These are phyloP conservation scores for Eupelmus urozonus DNA, from an alignment of 2,888 invertebrate genomes.

Conservation along the genomic window DNA sequence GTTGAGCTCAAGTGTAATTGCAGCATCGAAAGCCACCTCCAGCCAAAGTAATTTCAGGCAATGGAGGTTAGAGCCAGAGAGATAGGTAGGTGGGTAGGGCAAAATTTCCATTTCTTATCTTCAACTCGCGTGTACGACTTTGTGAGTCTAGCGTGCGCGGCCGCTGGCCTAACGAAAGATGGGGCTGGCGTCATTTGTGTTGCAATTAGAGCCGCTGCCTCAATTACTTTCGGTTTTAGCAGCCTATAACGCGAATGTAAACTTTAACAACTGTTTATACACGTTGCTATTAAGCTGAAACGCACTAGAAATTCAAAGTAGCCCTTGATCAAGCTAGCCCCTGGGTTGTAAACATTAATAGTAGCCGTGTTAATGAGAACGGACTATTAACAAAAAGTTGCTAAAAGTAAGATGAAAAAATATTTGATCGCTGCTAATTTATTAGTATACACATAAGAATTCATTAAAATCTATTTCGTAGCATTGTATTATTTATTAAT, in stretches of 20 bases:
- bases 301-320: no score
- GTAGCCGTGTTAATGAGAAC: no score
- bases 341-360: no score
- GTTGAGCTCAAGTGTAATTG: neutral
- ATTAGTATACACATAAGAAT: no score
- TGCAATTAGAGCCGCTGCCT: conserved; percentile 66
- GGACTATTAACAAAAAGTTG: no score
- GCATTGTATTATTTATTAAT: no score
- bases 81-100: conserved; percentile 4
- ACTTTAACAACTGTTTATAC: neutral
- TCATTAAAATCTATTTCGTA: no score
- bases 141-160: conserved; percentile 12
- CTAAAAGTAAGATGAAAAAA: no score
- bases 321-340: no score
- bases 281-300: neutral
- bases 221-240: conserved; percentile 56
- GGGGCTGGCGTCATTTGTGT: conserved; percentile 65
- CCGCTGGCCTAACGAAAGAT: conserved; percentile 52
- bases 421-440: no score
- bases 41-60: conserved; percentile 38
- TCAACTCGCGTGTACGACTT: conserved; percentile 20
- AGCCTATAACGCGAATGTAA: neutral
- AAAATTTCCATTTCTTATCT: conserved; percentile 49
- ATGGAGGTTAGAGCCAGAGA: conserved; percentile 13
- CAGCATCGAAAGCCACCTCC: conserved; percentile 14